Conservation (phyloP, 2,888 invertebrate genomes). For the Brachynemurus nebulosus region DNA sequence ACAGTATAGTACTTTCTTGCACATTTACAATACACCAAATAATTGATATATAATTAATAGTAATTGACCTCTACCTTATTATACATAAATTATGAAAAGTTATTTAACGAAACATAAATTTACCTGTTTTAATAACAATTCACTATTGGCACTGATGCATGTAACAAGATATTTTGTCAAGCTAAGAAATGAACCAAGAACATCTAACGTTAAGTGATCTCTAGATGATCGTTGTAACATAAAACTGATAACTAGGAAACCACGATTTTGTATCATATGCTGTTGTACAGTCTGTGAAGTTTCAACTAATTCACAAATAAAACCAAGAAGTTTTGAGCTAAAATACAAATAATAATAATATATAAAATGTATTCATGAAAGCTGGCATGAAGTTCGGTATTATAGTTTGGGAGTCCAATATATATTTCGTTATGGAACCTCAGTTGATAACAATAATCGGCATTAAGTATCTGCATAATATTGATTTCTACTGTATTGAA, state of each 20-base stretch:
- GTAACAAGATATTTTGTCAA: conserved; percentile 88
- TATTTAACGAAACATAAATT: conserved; percentile 23
- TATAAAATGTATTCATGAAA: neutral
- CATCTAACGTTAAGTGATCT: conserved; percentile 88
- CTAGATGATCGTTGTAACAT: conserved; percentile 86
- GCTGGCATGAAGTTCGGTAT: no score
- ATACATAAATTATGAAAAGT: no score
- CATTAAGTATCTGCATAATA: no score
- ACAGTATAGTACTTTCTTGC: no score
- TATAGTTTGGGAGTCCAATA: no score
- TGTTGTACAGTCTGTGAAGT: conserved; percentile 96
- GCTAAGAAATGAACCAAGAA: conserved; percentile 80
- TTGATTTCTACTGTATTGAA: no score
- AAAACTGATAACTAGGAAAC: conserved; percentile 95
- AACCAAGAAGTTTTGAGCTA: conserved; percentile 89
- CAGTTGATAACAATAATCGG: no score
- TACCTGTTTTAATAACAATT: conserved; percentile 85
- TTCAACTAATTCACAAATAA: conserved; percentile 94
- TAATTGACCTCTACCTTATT: no score
- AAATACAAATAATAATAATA: conserved; percentile 21
- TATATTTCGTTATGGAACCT: no score
- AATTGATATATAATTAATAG: no score
- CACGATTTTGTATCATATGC: conserved; percentile 97
- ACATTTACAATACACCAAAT: no score
- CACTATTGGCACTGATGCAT: conserved; percentile 84